Evolutionary conservation across 2,113 vertebrate genomes (phyloP), one percentile per base, ranked within the genome.

Genomic region (Ptychochromis oligacanthus): DNA sequence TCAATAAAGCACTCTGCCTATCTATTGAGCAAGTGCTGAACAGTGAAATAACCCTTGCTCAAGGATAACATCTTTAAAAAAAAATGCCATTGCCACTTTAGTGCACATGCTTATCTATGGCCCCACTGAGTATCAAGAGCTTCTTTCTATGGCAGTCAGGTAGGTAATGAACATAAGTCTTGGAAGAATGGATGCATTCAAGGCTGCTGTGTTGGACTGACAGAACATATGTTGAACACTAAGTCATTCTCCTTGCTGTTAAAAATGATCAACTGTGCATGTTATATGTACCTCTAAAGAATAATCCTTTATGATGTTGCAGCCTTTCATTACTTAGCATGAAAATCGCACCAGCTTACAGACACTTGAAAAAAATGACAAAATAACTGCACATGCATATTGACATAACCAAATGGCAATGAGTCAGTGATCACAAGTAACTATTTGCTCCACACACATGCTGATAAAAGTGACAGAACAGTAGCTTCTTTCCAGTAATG

Each of bases 71-170:
- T 40, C 75, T 67, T 22, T 57, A 2, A 70, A 70, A 18, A 6
- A 31, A 79, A 76, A 77, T 60, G 28, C 11, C 3, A 56, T 65
- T 61, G 34, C 70, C 17, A 24, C 55, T 43, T 13, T 18, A 9
- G 36, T 15, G 36, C 40, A 49, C 24, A 18, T 85, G 24, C 18
- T 80, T 56, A 38, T 81, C 36, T 80, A 31, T 22, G 28, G 34
- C 56, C 43, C 59, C 70, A 13, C 0, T 77, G 49, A 38, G 60
- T 82, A 40, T 62, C 38, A 24, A 43, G 43, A 82, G 79, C 62
- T 79, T 80, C 75, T 81, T 57, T 90, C 91, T 88, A 88, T 70
- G 38, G 81, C 77, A 3, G 17, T 36, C 15, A 79, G 43, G 60
- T 55, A 77, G 86, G 82, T 86, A 60, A 85, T 5, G 46, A 64